Percentiles rank a stretch among this genome's conserved stretches.
Evolutionary conservation across 2,113 vertebrate genomes (phyloP).

Genomic region (pig (Sus scrofa)): DNA sequence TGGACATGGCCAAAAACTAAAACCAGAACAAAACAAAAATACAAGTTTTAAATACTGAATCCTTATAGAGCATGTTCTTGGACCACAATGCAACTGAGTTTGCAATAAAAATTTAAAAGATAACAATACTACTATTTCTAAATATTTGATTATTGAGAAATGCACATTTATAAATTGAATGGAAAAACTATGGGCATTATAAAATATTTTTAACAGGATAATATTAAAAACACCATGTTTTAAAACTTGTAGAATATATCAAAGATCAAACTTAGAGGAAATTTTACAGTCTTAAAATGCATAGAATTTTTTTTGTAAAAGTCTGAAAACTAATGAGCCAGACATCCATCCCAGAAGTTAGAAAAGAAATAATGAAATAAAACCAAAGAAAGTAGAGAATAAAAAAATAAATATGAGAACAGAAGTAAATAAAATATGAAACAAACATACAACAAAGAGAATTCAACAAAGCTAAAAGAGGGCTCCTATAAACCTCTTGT

Average conservation of each 20-base stretch:
- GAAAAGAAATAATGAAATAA: slow-evolving; percentile 33
- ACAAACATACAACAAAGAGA: not conserved
- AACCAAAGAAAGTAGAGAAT: not conserved
- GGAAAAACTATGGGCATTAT: not conserved
- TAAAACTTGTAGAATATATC: not conserved
- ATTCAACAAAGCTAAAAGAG: slow-evolving; percentile 26
- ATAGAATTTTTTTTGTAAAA: not conserved
- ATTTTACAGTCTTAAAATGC: not conserved
- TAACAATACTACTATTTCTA: not conserved
- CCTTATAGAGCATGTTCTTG: not conserved
- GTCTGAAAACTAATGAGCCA: slow-evolving; percentile 30
- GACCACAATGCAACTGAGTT: not conserved
- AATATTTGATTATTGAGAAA: slow-evolving; percentile 32
- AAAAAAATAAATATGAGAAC: not conserved
- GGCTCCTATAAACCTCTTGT: not conserved
- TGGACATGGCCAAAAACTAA: too few species aligned
- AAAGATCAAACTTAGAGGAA: not conserved
- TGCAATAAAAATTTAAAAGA: slow-evolving; percentile 24
- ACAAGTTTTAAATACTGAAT: not conserved
- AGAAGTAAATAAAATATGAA: not conserved
- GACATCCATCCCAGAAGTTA: not conserved
- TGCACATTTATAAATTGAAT: not conserved
- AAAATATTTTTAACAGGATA: slow-evolving; percentile 29
- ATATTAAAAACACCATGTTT: not conserved
- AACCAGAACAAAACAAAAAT: too few species aligned